phyloP scores from a whole-genome alignment of 1,140 invertebrate genomes.

The Zaprionus inermis region DNA sequence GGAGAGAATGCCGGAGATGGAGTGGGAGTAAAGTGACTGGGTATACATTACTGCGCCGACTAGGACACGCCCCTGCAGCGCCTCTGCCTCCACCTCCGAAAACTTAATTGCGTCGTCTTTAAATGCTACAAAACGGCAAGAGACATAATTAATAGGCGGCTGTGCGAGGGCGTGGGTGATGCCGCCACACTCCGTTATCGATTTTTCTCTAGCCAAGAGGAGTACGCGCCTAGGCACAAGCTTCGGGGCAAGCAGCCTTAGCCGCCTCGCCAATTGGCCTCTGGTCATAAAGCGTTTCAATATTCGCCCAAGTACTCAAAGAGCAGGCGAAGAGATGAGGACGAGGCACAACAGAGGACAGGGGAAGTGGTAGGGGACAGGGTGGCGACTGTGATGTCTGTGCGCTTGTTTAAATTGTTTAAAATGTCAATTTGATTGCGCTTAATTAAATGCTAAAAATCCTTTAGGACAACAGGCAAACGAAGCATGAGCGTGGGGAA shows the following conservation, averaged over 20 bases:
- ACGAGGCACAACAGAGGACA: not conserved
- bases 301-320: slow-evolving; percentile 66
- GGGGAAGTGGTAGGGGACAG: not conserved
- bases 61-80: not conserved
- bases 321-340: slow-evolving; percentile 11
- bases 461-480: slow-evolving; percentile 67
- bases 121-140: slow-evolving; percentile 81
- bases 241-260: slow-evolving; percentile 24
- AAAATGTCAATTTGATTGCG: slow-evolving; percentile 82
- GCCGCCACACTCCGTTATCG: slow-evolving; percentile 52
- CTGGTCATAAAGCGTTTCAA: slow-evolving; percentile 79
- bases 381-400: slow-evolving; percentile 43
- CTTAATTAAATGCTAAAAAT: slow-evolving; percentile 81
- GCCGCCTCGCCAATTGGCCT: slow-evolving; percentile 63
- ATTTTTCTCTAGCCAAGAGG: slow-evolving; percentile 51
- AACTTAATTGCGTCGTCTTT: slow-evolving; percentile 77
- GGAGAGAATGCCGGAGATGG: not conserved
- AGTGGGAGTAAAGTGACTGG: slow-evolving; percentile 24
- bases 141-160: slow-evolving; percentile 78
- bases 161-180: slow-evolving; percentile 4
- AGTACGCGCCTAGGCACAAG: not conserved
- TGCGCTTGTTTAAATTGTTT: slow-evolving; percentile 81
- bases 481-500: slow-evolving; percentile 19
- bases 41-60: slow-evolving; percentile 30
- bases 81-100: slow-evolving; percentile 18